phyloP scores from a whole-genome alignment of 2,113 vertebrate genomes.

The Hyla sarda region DNA sequence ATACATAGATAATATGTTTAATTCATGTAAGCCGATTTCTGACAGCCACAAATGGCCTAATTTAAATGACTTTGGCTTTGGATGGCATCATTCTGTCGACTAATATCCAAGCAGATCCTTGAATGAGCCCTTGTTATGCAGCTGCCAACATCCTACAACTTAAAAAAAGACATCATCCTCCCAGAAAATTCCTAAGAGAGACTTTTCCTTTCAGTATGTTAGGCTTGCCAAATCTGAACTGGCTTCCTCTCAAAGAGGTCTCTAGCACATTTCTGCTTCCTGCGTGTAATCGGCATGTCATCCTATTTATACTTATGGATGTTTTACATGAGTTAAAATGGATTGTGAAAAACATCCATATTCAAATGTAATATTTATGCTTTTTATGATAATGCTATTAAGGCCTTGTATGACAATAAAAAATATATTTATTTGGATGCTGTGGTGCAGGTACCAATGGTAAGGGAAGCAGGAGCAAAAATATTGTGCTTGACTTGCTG shows the following conservation, averaged over 20 bases:
- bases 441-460: too few species aligned
- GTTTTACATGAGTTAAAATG: not conserved
- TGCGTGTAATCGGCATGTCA: slow-evolving; percentile 29
- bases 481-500: too few species aligned
- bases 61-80: slow-evolving; percentile 25
- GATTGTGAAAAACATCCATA: not conserved
- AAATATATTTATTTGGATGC: too few species aligned
- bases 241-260: slow-evolving; percentile 28
- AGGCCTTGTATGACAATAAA: too few species aligned
- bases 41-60: slow-evolving; percentile 7
- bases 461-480: too few species aligned
- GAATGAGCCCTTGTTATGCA: slow-evolving; percentile 25
- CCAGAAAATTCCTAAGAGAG: slow-evolving; percentile 36
- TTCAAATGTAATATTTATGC: too few species aligned
- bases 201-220: slow-evolving; percentile 7
- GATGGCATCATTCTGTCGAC: not conserved
- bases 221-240: slow-evolving; percentile 37
- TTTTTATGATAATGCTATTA: too few species aligned
- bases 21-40: not conserved
- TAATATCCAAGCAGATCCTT: slow-evolving; percentile 13
- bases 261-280: slow-evolving; percentile 1
- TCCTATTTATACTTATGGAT: slow-evolving; percentile 17
- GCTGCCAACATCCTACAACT: slow-evolving; percentile 35
- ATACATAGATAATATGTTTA: not conserved
- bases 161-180: slow-evolving; percentile 48